Base-by-base conservation (phyloP, 2,797 vertebrate genomes). In the Takifugu rubripes region DNA sequence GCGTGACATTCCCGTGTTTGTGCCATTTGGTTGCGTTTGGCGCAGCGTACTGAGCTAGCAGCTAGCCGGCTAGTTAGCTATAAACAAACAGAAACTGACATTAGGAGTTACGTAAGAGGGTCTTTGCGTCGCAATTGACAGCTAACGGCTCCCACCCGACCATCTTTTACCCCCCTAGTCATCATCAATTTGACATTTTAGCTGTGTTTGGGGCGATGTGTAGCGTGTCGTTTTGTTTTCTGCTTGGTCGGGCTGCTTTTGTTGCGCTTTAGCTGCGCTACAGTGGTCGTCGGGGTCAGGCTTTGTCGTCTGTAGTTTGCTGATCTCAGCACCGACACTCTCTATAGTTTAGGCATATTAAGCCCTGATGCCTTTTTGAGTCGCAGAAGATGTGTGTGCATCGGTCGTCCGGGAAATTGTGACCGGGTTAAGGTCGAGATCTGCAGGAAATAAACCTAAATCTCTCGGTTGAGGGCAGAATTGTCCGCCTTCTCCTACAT, bases 41-140 rank as follows among this genome's bases (percentile, higher is more conserved):
- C 72, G 64, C 70, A 74, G 79, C 79, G 74, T 59, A 56, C 12
- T 9, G 7, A 63, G 72, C 67, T 78, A 77, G 49, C 56, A n/a
- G 48, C 57, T 55, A 25, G 52, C 63, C 57, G 58, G 77, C 55
- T 52, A 27, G 64, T 68, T 75, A 70, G 78, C 74, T 85, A 85
- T 78, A 86, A 90, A 88, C 87, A 89, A 85, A 89, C 77, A 56
- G 21, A 21, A 21, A n/a, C 74, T 74, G 73, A 60, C 80, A 71
- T 76, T 73, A 63, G 64, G n/a, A 59, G 75, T 92, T 89, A 88
- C 81, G 88, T 88, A 89, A 89, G 61, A 60, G 43, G 55, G 72
- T 70, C 57, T 80, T 69, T 74, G 62, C 64, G 25, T 49, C 12
- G 21, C 12, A 52, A 56, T 55, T 36, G 15, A 49, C n/a, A 56